Evolutionary conservation across 23 tunicate genomes (phyloP).

Genomic region (Clavelina lepadiformis): DNA sequence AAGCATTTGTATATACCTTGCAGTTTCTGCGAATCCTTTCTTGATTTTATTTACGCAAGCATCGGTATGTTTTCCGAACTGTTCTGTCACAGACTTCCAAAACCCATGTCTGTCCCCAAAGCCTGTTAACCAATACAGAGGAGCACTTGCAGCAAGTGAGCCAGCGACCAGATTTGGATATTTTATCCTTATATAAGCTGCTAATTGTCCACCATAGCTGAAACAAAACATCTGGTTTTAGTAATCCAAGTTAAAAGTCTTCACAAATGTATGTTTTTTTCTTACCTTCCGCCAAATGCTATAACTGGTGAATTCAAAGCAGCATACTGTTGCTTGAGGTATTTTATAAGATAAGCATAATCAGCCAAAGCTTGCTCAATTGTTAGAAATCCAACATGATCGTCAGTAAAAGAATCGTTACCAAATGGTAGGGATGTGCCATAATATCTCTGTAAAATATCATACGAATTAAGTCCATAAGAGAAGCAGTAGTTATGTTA

Average conservation of each 20-base stretch:
- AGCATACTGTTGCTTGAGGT: slow-evolving; percentile 37
- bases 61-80: slow-evolving; percentile 52
- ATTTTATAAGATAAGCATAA: slow-evolving; percentile 61
- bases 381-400: slow-evolving; percentile 76
- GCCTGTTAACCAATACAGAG: slow-evolving; percentile 89
- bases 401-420: slow-evolving; percentile 53
- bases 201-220: slow-evolving; percentile 92
- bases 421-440: slow-evolving; percentile 94
- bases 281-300: slow-evolving; percentile 98
- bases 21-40: slow-evolving; percentile 60
- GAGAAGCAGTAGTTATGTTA: too few relatives aligned
- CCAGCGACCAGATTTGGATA: slow-evolving; percentile 95
- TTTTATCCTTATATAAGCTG: slow-evolving; percentile 87
- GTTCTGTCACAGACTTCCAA: slow-evolving; percentile 82
- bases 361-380: slow-evolving; percentile 97
- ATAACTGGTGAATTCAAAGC: slow-evolving; percentile 56
- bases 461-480: too few relatives aligned
- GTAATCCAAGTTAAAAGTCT: neutral
- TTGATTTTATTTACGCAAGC: slow-evolving; percentile 48
- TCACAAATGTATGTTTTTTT: neutral
- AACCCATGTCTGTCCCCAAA: slow-evolving; percentile 86
- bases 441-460: slow-evolving; percentile 83
- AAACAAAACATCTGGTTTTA: neutral
- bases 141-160: slow-evolving; percentile 89
- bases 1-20: slow-evolving; percentile 32